Evolutionary conservation across 1,140 invertebrate species (phyloP), one percentile per base, ranked within the genome.

Genomic region (Hyles euphorbiae): DNA sequence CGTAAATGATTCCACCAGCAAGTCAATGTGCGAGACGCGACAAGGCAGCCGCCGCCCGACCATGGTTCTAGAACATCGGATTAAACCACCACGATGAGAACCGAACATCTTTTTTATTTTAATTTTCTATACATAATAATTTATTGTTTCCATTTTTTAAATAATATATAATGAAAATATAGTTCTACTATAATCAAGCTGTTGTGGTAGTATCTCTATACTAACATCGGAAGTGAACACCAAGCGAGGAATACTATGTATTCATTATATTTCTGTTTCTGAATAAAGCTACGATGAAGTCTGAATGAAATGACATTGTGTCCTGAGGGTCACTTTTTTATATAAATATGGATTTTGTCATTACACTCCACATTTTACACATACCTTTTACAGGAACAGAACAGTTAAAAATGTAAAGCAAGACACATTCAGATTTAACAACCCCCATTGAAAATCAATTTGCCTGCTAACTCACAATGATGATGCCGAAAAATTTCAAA

Each of bases 111-210:
- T 81, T 79, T 81, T 80, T 84, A 78, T 83, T 76, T 70, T 78
- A 76, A 73, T 79, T 74, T 56, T 81, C 63, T 67, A 68, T 86
- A 81, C 85, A 74, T 61, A 61, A 60, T 87, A 85, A 88, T 85
- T 85, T 86, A 87, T 88, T 87, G 81, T 88, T 88, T 88, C 86
- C 86, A 87, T 87, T 88, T 87, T 88, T 77, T 88, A 67, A 88
- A 83, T 87, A 87, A 88, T 88, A 86, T 83, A 80, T 83, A 86
- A 88, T 86, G 81, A 88, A 87, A 87, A 87, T 88, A 88, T 88
- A 88, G 83, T 83, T 79, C 74, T 87, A 85, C 81, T 87, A 87
- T 88, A 74, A 72, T 72, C 74, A 78, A 73, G 67, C 56, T 56
- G 72, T 34, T 79, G 78, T 87, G 71, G 72, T 79, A 76, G 80